Evolutionary conservation across 1,140 invertebrate species (phyloP).

Genomic region (Pogonomyrmex californicus): DNA sequence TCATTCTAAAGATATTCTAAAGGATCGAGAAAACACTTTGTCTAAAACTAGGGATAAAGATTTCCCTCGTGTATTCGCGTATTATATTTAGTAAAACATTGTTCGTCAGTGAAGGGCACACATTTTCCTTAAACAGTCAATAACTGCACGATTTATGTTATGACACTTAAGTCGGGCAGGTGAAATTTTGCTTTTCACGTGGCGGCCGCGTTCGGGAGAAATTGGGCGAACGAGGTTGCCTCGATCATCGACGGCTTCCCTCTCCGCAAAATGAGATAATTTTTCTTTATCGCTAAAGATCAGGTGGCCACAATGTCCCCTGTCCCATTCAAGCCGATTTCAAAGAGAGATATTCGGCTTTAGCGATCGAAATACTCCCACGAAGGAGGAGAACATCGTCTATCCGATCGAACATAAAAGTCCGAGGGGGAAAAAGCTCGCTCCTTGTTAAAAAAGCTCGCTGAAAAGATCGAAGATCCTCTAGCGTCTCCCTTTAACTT

Average conservation of each 20-base stretch:
- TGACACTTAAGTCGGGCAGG: constrained; percentile 49
- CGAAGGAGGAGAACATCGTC: not conserved
- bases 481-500: not conserved
- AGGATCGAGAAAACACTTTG: too few species aligned
- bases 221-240: constrained; percentile 47
- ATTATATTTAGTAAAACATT: not conserved
- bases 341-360: not conserved
- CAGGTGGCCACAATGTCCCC: not conserved
- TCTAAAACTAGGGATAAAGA: not conserved
- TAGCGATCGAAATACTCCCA: not conserved
- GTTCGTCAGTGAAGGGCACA: not conserved
- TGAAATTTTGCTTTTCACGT: constrained; percentile 57
- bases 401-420: not conserved
- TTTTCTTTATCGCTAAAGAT: constrained; percentile 30
- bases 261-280: constrained; percentile 27
- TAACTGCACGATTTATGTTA: constrained; percentile 37
- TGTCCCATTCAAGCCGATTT: not conserved
- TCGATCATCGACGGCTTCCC: constrained; percentile 18
- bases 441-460: not conserved
- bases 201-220: constrained; percentile 44
- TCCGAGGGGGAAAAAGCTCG: not conserved
- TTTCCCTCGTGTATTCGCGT: not conserved
- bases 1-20: too few species aligned
- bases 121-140: constrained; percentile 20
- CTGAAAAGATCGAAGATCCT: too few species aligned